phyloP scores from a whole-genome alignment of 1,140 invertebrate genomes.

The Papilio xuthus region DNA sequence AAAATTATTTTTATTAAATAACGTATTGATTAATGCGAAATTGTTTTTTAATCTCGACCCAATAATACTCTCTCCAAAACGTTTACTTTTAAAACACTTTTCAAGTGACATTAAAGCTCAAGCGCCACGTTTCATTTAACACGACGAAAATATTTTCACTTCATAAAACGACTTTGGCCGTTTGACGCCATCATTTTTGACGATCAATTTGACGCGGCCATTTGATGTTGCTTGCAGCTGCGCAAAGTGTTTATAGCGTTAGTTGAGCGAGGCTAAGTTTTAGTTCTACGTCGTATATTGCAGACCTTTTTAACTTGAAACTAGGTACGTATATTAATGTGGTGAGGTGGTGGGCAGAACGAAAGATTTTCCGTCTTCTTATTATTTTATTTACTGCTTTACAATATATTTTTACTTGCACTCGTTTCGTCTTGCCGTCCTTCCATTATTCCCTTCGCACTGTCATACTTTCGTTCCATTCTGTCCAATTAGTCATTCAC shows the following conservation, averaged over 20 bases:
- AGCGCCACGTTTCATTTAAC: constrained; percentile 5
- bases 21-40: background rate
- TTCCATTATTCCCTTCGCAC: too few relatives aligned
- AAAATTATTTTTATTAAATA: too few relatives aligned
- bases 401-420: too few relatives aligned
- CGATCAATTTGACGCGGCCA: constrained; percentile 26
- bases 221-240: constrained; percentile 30
- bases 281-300: constrained; percentile 17
- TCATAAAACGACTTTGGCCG: constrained; percentile 15
- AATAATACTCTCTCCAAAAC: background rate
- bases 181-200: constrained; percentile 26
- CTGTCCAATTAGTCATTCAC: too few relatives aligned
- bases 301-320: background rate
- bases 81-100: constrained; percentile 12
- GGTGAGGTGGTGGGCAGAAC: too few relatives aligned
- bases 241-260: constrained; percentile 16
- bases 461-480: too few relatives aligned
- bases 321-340: background rate
- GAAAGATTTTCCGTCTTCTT: too few relatives aligned
- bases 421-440: too few relatives aligned
- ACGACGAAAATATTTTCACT: constrained; percentile 22
- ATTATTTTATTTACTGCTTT: too few relatives aligned
- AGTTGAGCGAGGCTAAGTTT: constrained; percentile 4
- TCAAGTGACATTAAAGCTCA: background rate
- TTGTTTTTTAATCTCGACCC: background rate